Evolutionary conservation across 2,113 vertebrate genomes (phyloP).

Genomic region (Mionectes macconnelli): DNA sequence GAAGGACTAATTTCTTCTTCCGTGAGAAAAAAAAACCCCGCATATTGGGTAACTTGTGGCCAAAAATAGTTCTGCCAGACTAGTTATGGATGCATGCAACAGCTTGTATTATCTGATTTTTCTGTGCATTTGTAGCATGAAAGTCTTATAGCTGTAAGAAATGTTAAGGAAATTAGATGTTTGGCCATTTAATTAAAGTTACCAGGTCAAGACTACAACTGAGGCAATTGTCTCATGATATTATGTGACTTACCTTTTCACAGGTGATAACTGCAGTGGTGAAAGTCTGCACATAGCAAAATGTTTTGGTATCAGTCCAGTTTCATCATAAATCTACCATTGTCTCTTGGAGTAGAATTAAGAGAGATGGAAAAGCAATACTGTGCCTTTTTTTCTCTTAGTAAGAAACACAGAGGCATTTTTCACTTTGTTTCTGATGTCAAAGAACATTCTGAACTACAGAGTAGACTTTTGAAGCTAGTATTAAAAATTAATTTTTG

Average conservation of each 20-base stretch:
- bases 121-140: background rate
- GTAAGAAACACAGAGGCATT: background rate
- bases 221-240: background rate
- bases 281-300: background rate
- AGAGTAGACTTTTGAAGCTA: background rate
- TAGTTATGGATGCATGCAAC: background rate
- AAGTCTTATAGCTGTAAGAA: background rate
- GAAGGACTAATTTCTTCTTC: background rate
- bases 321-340: background rate
- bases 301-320: background rate
- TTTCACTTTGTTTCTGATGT: background rate
- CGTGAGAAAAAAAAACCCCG: background rate
- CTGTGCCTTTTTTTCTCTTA: background rate
- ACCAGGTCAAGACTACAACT: background rate
- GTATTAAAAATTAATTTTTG: background rate
- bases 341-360: background rate
- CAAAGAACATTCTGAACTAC: background rate
- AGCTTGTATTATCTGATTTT: background rate
- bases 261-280: rapidly evolving
- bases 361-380: background rate
- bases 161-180: background rate
- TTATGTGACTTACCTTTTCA: background rate
- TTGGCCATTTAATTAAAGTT: background rate
- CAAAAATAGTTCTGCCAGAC: background rate
- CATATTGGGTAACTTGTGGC: background rate